Conservation (phyloP, 2,888 invertebrate species). For the Coremacera marginata region DNA sequence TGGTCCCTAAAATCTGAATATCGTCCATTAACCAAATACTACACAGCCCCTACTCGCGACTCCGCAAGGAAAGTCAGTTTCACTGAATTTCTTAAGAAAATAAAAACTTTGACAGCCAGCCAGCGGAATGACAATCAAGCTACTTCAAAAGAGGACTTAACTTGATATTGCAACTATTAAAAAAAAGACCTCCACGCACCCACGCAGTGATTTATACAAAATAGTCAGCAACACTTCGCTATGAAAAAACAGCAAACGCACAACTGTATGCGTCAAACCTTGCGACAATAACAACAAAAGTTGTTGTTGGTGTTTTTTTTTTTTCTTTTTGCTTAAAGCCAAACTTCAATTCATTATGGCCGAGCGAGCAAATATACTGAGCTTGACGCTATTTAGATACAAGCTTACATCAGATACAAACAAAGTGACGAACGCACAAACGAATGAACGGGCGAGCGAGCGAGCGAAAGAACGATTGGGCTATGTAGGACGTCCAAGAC, state of each 20-base stretch:
- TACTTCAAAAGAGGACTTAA: too few relatives aligned
- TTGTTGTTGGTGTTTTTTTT: neutral
- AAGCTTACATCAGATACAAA: neutral
- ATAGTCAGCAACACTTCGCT: slow-evolving; percentile 11
- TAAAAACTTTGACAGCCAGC: too few relatives aligned
- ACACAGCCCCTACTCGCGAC: neutral
- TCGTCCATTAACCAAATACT: too few relatives aligned
- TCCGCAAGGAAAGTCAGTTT: neutral
- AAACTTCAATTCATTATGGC: slow-evolving; percentile 25
- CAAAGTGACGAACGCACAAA: neutral
- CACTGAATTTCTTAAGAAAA: neutral
- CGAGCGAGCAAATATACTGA: slow-evolving; percentile 8
- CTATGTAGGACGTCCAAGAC: neutral
- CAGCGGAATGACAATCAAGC: too few relatives aligned
- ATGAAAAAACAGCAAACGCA: neutral
- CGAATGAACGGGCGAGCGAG: slow-evolving; percentile 13
- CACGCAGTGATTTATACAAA: slow-evolving; percentile 19
- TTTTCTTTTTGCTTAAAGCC: neutral
- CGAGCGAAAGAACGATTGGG: slow-evolving; percentile 2
- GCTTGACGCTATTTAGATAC: neutral
- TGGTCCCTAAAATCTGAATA: too few relatives aligned
- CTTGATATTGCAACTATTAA: neutral
- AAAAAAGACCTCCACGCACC: slow-evolving; percentile 4
- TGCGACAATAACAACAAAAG: slow-evolving; percentile 3
- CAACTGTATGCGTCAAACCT: neutral